phyloP scores from a whole-genome alignment of 2,797 vertebrate genomes.

The Sphaeramia orbicularis region DNA sequence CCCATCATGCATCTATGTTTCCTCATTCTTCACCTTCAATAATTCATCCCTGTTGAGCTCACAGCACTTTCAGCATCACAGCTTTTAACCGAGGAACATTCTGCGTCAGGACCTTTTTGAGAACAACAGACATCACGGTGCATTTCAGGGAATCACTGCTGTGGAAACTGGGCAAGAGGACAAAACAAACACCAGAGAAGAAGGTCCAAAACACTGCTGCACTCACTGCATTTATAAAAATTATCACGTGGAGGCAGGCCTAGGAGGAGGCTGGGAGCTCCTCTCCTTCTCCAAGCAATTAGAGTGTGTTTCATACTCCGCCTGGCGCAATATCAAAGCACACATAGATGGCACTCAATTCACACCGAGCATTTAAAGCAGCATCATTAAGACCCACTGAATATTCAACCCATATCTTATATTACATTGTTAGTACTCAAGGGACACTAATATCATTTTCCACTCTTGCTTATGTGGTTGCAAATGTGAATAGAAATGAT shows the following conservation, averaged over 20 bases:
- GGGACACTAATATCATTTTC: neutral
- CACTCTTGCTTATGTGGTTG: constrained; percentile 9
- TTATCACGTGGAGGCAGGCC: constrained; percentile 18
- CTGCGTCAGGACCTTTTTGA: constrained; percentile 46
- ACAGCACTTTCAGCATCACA: constrained; percentile 37
- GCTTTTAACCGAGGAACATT: constrained; percentile 42
- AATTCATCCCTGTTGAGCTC: constrained; percentile 75
- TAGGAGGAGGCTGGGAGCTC: constrained; percentile 29
- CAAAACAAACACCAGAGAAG: neutral
- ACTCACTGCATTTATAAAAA: constrained; percentile 8
- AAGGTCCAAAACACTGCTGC: constrained; percentile 17
- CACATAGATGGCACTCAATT: constrained; percentile 39
- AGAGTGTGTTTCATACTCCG: constrained; percentile 53
- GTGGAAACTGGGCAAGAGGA: constrained; percentile 2
- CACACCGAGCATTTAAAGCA: constrained; percentile 29
- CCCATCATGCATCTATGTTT: constrained; percentile 61
- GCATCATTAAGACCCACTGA: constrained; percentile 43
- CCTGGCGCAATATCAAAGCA: constrained; percentile 62
- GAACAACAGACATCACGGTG: constrained; percentile 10
- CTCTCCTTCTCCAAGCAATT: constrained; percentile 45
- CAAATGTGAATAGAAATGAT: constrained; percentile 12
- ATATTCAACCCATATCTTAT: constrained; percentile 45
- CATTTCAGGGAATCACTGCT: constrained; percentile 16
- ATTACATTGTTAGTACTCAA: constrained; percentile 9
- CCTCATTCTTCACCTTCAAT: constrained; percentile 72